These are phyloP conservation scores for Monodelphis domestica DNA, from an alignment of 2,797 vertebrate species.

Conservation along the genomic window DNA sequence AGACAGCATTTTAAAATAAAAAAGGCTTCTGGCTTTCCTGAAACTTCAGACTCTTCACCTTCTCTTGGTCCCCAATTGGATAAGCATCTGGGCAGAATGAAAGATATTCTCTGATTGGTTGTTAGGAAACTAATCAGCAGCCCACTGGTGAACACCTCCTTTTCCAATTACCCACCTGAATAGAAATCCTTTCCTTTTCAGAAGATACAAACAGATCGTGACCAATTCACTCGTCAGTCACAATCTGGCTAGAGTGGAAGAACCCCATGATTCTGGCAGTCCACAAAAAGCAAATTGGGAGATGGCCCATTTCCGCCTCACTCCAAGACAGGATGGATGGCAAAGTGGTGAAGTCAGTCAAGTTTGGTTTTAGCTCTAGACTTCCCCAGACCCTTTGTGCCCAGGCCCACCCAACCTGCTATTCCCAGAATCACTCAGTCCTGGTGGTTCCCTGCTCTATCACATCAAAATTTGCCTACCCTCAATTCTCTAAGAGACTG, in stretches of 20 bases:
- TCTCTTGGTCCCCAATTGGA: neutral
- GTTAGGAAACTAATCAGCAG: conserved; percentile 59
- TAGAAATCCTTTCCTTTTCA: neutral
- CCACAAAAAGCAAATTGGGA: neutral
- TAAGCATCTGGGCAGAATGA: neutral
- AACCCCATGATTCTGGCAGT: neutral
- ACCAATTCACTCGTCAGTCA: neutral
- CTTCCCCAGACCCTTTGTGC: neutral
- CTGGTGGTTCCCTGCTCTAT: neutral
- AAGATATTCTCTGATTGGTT: neutral
- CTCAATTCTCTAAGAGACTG: neutral
- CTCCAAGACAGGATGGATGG: neutral
- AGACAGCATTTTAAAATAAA: conserved; percentile 56
- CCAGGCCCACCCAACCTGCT: neutral
- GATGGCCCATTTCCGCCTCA: neutral
- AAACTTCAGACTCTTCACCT: conserved; percentile 18
- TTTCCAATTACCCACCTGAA: neutral
- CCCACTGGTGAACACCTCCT: neutral
- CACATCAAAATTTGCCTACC: neutral
- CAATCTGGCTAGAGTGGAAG: neutral
- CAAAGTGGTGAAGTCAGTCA: neutral
- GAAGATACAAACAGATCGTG: neutral
- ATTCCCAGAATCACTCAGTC: neutral
- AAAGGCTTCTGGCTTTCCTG: conserved; percentile 38
- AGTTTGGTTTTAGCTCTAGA: neutral